Conservation (phyloP, 2,888 invertebrate species). For the Gari tellinella region DNA sequence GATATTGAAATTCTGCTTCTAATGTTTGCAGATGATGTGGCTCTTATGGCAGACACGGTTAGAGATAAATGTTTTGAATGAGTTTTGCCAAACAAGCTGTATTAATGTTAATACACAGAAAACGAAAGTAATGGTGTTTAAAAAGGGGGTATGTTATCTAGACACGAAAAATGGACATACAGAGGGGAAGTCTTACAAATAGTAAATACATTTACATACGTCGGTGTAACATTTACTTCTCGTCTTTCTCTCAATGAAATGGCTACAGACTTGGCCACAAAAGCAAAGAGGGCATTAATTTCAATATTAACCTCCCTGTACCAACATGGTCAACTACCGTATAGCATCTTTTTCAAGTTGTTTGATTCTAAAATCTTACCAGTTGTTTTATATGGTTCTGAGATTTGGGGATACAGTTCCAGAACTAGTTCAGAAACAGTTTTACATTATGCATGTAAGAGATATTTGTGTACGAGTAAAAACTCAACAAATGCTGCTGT, state of each 20-base stretch:
- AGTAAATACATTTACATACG: constrained; percentile 22
- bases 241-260: constrained; percentile 9
- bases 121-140: constrained; percentile 24
- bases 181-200: constrained; percentile 11
- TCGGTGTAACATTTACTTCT: constrained; percentile 16
- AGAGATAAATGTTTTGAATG: constrained; percentile 17
- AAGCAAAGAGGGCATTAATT: background rate
- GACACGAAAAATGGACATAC: constrained; percentile 21
- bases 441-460: constrained; percentile 1
- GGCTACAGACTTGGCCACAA: background rate
- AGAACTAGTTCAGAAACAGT: constrained; percentile 11
- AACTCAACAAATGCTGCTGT: background rate
- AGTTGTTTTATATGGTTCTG: constrained; percentile 20
- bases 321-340: background rate
- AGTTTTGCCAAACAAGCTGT: constrained; percentile 16
- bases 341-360: constrained; percentile 4
- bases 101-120: constrained; percentile 21
- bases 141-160: constrained; percentile 29
- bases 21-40: constrained; percentile 32
- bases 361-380: constrained; percentile 22
- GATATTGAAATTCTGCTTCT: background rate
- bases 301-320: background rate
- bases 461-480: background rate
- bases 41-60: constrained; percentile 20
- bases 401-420: constrained; percentile 17